phyloP scores from a whole-genome alignment of 1,140 invertebrate species.

The Episyrphus balteatus region DNA sequence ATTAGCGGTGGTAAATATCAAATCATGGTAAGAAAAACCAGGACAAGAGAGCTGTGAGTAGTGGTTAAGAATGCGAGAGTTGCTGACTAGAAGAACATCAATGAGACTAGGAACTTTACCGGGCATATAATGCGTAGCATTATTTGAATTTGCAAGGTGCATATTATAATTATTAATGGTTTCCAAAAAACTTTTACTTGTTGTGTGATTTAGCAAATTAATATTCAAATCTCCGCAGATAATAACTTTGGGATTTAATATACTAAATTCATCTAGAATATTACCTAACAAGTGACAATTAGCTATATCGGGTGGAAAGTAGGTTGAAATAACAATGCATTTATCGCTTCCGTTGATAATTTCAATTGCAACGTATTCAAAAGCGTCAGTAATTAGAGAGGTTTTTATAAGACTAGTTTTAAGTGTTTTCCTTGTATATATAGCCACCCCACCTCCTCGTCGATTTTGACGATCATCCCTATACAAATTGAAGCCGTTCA shows the following conservation, averaged over 20 bases:
- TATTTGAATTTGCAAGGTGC: background rate
- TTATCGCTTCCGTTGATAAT: background rate
- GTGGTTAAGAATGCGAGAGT: background rate
- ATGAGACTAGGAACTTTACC: background rate
- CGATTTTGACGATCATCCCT: background rate
- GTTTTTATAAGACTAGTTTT: too few relatives aligned
- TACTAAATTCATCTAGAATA: background rate
- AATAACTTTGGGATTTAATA: background rate
- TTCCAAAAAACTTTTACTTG: background rate
- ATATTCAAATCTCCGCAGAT: background rate
- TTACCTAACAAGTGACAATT: background rate
- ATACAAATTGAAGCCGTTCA: background rate
- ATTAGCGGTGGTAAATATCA: background rate
- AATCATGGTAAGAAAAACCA: too few relatives aligned
- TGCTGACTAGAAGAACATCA: background rate
- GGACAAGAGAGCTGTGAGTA: too few relatives aligned
- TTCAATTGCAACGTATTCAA: too few relatives aligned
- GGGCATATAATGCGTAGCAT: background rate
- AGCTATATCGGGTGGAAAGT: background rate
- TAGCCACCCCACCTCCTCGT: background rate
- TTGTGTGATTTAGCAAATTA: background rate
- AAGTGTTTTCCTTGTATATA: background rate
- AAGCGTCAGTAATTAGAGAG: too few relatives aligned
- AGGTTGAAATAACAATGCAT: background rate
- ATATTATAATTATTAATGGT: background rate